phyloP scores from a whole-genome alignment of 1,140 invertebrate genomes.

The Heliconius congener region DNA sequence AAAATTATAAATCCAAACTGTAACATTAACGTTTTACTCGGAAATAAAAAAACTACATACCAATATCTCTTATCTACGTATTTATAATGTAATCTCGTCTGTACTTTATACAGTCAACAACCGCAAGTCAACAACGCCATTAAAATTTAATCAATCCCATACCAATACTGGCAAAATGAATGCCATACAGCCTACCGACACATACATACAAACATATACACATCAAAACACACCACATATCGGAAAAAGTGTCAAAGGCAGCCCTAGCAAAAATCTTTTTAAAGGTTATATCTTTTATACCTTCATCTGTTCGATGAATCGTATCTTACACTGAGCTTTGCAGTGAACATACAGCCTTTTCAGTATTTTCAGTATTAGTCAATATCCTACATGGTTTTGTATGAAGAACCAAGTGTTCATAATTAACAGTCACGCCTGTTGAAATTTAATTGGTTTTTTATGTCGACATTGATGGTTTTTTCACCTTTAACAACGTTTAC shows the following conservation, averaged over 20 bases:
- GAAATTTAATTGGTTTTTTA: slow-evolving; percentile 9
- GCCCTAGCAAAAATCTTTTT: slow-evolving; percentile 24
- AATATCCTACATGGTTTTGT: background rate
- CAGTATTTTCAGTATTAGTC: slow-evolving; percentile 7
- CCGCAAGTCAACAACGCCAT: background rate
- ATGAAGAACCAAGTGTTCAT: background rate
- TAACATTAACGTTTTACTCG: too few species aligned
- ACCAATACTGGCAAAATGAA: background rate
- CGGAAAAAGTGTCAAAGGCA: slow-evolving; percentile 13
- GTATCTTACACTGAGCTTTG: slow-evolving; percentile 16
- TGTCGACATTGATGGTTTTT: background rate
- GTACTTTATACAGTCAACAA: background rate
- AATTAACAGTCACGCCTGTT: background rate
- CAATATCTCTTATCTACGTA: background rate
- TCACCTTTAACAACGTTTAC: background rate
- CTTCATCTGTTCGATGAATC: slow-evolving; percentile 34
- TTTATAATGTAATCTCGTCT: background rate
- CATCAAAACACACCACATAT: slow-evolving; percentile 9
- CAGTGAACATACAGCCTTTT: background rate
- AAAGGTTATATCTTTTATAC: slow-evolving; percentile 10
- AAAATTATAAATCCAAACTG: too few species aligned
- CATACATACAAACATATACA: background rate
- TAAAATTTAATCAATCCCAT: background rate
- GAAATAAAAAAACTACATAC: too few species aligned
- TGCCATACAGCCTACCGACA: background rate